Base-by-base conservation (phyloP, 2,113 vertebrate species). In the Myiozetetes cayanensis region DNA sequence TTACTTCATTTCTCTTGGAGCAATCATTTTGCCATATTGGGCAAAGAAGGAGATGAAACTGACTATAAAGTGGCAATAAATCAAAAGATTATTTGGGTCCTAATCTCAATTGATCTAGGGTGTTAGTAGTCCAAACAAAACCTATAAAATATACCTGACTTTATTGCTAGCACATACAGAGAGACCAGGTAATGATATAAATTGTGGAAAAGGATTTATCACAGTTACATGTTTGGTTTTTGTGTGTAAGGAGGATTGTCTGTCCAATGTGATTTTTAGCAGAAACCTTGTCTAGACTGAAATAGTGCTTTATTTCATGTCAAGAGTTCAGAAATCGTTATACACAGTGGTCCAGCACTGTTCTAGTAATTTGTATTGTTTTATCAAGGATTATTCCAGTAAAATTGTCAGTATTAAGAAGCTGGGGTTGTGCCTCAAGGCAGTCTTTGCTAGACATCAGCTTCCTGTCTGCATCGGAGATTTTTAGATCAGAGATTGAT, bases 1-100 rank as follows among this genome's bases (percentile, higher is more conserved):
- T 87, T 96, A 92, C 19, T 90, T 72, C 55, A 61, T 94, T 95
- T 81, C 43, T 63, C 27, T 75, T 84, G 47, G 22, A 81, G 74
- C 50, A 81, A 90, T 90, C 11, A 30, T 56, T 94, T 61, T 89
- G 35, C 73, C 35, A 10, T 72, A 56, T 74, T 63, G 73, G 65
- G 81, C 63, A 84, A 62, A 43, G 12, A 86, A 21, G 8, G 14
- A 35, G 47, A 72, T 86, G 65, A 81, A 90, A 85, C 82, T 67
- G 37, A 33, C 76, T 89, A 14, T 96, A 78, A 95, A 93, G 78
- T 65, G 27, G 30, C 44, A 85, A 53, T 94, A 95, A 95, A 92
- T 8, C 6, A 61, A 61, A 92, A 75, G 35, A 46, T 79, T 91
- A 72, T 93, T 68, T 85, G 56, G 2, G 8, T 85, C n/a, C 20